Base-by-base conservation (phyloP, 1,140 invertebrate species). In the Trichomalopsis sarcophagae region DNA sequence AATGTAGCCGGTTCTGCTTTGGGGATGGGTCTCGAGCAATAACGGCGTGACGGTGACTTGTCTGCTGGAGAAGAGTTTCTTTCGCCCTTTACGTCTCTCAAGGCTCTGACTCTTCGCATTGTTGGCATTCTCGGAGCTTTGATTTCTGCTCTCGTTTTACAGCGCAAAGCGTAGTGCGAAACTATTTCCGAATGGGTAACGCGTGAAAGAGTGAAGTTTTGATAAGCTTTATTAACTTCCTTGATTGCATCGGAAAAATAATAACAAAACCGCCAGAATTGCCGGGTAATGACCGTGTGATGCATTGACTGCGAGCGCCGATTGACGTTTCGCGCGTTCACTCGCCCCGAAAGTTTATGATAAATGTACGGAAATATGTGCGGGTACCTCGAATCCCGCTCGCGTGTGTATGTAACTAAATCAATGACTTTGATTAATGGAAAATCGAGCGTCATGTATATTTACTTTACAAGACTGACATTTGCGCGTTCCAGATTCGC, bases 361-460 rank as follows among this genome's bases (percentile, higher is more conserved):
- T 79, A 62, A 84, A 84, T 79, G 82, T n/a, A 44, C 68, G 69
- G 77, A 84, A 84, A 80, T 84, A 79, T 62, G 33, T n/a, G 44
- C 27, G 1, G 40, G 50, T 27, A 79, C 55, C 36, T 79, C 27
- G 44, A 73, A 68, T 83, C 36, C 4, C 36, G 7, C 9, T 7
- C 2, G 13, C 7, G 17, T 17, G 4, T 44, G 40, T 79, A 55
- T 36, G 30, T 30, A 79, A 30, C 27, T 36, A 74, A 80, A 84
- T 84, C 83, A 66, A 84, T 80, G 47, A 84, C 74, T 84, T 80
- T 84, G 68, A 84, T 84, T 74, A 84, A 84, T 84, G 77, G 33
- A 80, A 74, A 80, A 80, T 62, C n/a, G 21, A 33, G 36, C 62
- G 27, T 14, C 68, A 47, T 66, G 44, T 44, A 36, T 66, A 78